A percentile compares a stretch with the other conserved stretches of the same genome.
phyloP scores from a whole-genome alignment of 2,113 vertebrate species.

The Cheilinus undulatus region DNA sequence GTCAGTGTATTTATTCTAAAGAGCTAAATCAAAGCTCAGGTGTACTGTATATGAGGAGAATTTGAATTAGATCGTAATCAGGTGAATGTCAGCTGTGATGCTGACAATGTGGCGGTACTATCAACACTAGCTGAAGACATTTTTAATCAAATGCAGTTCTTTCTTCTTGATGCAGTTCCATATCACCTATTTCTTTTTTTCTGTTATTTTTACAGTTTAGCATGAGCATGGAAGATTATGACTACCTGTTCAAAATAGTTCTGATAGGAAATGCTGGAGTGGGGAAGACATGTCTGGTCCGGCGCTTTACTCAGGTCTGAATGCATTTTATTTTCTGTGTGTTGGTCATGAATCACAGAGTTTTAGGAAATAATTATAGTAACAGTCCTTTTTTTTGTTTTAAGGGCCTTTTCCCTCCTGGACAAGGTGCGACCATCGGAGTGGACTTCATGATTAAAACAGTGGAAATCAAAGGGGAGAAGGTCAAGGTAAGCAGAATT shows the following conservation, averaged over 20 bases:
- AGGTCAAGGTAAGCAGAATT: constrained; percentile 91
- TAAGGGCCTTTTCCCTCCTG: constrained; percentile 97
- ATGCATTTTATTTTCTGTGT: neutral
- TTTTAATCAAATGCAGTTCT: neutral
- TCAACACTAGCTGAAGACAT: neutral
- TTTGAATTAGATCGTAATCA: neutral
- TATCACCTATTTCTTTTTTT: neutral
- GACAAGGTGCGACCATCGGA: constrained; percentile 98
- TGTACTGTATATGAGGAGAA: neutral
- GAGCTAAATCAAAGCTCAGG: no score
- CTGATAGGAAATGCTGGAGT: constrained; percentile 99
- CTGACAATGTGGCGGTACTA: no score
- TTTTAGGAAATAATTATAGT: neutral
- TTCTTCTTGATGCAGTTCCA: neutral
- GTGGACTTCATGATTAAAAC: constrained; percentile 99
- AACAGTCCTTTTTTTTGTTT: neutral
- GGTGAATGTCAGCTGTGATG: constrained; percentile 18
- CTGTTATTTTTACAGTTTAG: constrained; percentile 81
- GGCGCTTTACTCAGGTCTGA: constrained; percentile 98
- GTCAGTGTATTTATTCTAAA: no score
- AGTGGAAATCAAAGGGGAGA: constrained; percentile 97
- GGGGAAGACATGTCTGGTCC: constrained; percentile 98
- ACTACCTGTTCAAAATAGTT: constrained; percentile 99
- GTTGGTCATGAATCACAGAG: neutral
- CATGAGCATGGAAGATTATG: constrained; percentile 99